Evolutionary conservation across 2,888 invertebrate genomes (phyloP).

Genomic region (Erpobdella octoculata): DNA sequence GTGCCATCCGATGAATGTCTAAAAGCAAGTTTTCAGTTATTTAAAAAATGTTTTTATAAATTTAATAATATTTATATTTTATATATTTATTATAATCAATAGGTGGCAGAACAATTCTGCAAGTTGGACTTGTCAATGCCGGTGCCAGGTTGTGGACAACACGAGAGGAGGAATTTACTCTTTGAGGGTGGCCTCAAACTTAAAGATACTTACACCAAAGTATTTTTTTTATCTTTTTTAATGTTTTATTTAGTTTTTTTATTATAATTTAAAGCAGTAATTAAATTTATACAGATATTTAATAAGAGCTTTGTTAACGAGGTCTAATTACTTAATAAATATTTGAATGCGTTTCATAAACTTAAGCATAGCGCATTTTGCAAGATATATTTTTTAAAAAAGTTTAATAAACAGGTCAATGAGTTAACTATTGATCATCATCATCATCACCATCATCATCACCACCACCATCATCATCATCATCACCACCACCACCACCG

Average conservation of each 20-base stretch:
- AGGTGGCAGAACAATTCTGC: constrained; percentile 32
- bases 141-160: constrained; percentile 72
- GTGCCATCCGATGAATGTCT: constrained; percentile 55
- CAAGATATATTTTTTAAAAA: no score
- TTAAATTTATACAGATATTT: no score
- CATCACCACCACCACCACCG: background rate
- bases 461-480: background rate
- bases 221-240: no score
- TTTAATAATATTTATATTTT: background rate
- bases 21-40: constrained; percentile 38
- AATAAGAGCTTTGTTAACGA: no score
- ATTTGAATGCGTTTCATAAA: no score
- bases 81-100: background rate
- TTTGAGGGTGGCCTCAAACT: constrained; percentile 73
- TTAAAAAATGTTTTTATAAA: background rate
- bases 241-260: background rate
- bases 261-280: no score
- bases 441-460: background rate
- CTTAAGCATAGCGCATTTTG: no score
- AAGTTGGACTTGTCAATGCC: constrained; percentile 60
- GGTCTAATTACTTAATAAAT: no score
- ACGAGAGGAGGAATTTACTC: constrained; percentile 70
- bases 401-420: background rate
- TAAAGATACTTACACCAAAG: constrained; percentile 68
- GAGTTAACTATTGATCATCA: background rate